A percentile compares a stretch with the other conserved stretches of the same genome.
phyloP scores from a whole-genome alignment of 1,140 invertebrate genomes.

The Lepidotrigona ventralis region DNA sequence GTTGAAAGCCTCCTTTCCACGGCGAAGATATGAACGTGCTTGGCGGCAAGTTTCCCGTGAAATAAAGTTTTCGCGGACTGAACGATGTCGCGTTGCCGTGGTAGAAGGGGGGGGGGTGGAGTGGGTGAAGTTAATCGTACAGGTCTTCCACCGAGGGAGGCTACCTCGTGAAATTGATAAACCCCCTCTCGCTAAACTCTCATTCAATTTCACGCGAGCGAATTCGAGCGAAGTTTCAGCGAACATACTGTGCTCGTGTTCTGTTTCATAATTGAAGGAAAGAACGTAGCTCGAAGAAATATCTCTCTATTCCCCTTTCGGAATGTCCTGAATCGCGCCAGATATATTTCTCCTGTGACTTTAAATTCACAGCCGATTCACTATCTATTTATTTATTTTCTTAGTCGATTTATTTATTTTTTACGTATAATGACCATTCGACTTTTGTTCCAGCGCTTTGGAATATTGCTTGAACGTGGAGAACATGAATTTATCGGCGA shows the following conservation, averaged over 20 bases:
- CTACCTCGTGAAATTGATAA: not conserved
- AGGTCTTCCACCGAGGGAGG: not conserved
- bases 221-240: not conserved
- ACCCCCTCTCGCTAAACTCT: not conserved
- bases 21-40: not conserved
- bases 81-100: not conserved
- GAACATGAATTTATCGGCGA: constrained; percentile 98
- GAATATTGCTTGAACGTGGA: constrained; percentile 98
- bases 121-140: not conserved
- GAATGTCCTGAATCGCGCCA: too few species aligned
- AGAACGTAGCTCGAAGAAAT: not conserved
- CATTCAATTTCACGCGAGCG: not conserved
- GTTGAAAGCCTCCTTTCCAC: too few species aligned
- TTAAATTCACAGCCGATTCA: too few species aligned
- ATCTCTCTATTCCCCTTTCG: not conserved
- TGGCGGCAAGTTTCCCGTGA: not conserved
- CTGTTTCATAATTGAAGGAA: not conserved
- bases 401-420: too few species aligned
- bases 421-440: too few species aligned
- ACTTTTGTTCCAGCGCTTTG: constrained; percentile 85
- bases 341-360: too few species aligned
- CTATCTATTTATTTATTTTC: too few species aligned
- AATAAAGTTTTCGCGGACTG: constrained; percentile 24
- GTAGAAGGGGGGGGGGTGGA: too few species aligned
- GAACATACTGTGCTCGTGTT: too few species aligned